Percentiles rank a stretch among this genome's conserved stretches.
These are phyloP conservation scores for Lepilemur septentrionalis DNA, from an alignment of 2,797 vertebrate genomes.

Conservation along the genomic window DNA sequence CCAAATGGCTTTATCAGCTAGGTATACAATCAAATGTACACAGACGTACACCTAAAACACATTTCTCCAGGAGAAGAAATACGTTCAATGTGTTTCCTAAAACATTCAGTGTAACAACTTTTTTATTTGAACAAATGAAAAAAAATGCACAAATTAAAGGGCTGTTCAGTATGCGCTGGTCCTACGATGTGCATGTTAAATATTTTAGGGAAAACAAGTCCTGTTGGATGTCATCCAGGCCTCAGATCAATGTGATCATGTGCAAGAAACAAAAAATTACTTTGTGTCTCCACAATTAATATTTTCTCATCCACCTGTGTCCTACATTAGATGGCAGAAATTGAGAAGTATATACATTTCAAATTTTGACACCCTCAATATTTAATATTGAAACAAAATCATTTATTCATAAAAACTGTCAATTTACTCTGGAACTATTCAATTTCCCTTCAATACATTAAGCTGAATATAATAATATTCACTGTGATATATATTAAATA, in stretches of 20 bases:
- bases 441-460: neutral
- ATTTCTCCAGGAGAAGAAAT: neutral
- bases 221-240: neutral
- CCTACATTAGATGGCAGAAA: neutral
- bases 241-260: neutral
- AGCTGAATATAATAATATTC: neutral
- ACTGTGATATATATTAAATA: neutral
- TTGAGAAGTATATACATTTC: neutral
- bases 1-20: neutral
- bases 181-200: neutral
- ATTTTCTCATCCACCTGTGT: neutral
- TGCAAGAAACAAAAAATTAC: neutral
- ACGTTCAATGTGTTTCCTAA: neutral
- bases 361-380: constrained; percentile 17
- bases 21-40: neutral
- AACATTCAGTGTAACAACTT: neutral
- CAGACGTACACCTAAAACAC: neutral
- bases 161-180: neutral
- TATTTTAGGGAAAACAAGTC: neutral
- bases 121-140: neutral
- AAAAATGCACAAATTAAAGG: neutral
- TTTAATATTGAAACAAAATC: constrained; percentile 29
- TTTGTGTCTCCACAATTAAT: neutral
- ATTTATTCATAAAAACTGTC: neutral
- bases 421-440: constrained; percentile 7